Evolutionary conservation across 2,113 vertebrate genomes (phyloP).

Genomic region (Triplophysa rosa): DNA sequence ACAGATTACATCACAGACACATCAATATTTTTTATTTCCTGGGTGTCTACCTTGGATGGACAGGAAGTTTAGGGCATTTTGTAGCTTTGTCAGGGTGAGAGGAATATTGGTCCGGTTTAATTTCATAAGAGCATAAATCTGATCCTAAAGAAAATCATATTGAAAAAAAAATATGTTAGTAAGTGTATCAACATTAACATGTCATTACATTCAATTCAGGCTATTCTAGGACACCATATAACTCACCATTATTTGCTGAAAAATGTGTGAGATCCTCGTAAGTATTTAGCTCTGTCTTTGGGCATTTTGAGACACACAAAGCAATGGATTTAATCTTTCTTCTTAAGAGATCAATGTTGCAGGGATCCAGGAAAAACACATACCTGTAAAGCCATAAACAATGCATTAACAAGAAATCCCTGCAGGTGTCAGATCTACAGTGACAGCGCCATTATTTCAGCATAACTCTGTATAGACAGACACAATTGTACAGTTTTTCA

Average conservation of each 20-base stretch:
- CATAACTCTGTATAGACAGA: neutral
- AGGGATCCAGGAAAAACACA: constrained; percentile 97
- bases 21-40: neutral
- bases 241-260: constrained; percentile 85
- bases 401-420: neutral
- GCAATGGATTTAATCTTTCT: constrained; percentile 89
- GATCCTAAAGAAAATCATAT: constrained; percentile 76
- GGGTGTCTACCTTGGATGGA: constrained; percentile 82
- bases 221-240: neutral
- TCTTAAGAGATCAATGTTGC: constrained; percentile 87
- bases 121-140: constrained; percentile 84
- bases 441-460: neutral
- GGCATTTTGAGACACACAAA: constrained; percentile 90
- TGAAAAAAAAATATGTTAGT: neutral
- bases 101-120: constrained; percentile 78
- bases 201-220: neutral
- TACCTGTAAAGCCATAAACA: constrained; percentile 72
- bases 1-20: neutral
- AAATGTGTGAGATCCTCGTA: constrained; percentile 84
- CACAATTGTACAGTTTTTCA: too few relatives aligned
- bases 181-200: neutral
- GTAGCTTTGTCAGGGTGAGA: constrained; percentile 66
- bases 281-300: constrained; percentile 77
- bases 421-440: neutral
- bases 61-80: constrained; percentile 91